Evolutionary conservation across 2,797 vertebrate genomes (phyloP).

Genomic region (Cygnus olor): DNA sequence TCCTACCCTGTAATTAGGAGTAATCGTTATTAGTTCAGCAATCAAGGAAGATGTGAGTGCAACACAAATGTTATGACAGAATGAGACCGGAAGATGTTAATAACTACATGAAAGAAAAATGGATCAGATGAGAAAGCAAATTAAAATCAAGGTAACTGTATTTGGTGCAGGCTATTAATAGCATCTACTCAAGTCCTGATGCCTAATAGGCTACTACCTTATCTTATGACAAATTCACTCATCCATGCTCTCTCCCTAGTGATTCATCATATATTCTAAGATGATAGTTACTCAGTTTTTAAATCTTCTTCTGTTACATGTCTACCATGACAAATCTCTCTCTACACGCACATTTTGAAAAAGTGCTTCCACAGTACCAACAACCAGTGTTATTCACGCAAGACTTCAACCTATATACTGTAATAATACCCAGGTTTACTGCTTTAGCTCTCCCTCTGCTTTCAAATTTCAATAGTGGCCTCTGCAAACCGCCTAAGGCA

Average conservation of each 20-base stretch:
- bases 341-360: rapidly evolving
- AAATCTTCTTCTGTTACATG: neutral
- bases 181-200: neutral
- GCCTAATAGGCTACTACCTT: neutral
- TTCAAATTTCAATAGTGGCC: neutral
- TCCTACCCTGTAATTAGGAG: neutral
- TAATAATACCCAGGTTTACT: neutral
- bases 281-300: neutral
- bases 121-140: neutral
- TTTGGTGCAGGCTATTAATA: neutral
- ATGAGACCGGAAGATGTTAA: neutral
- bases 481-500: neutral
- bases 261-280: neutral
- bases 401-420: neutral
- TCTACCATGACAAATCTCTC: neutral
- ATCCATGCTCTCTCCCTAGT: neutral
- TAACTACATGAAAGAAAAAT: neutral
- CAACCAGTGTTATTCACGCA: neutral
- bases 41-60: neutral
- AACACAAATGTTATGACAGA: neutral
- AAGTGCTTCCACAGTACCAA: neutral
- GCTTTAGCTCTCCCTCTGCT: neutral
- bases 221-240: neutral
- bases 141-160: neutral
- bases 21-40: neutral